These are phyloP conservation scores for Lathronympha strigana DNA, from an alignment of 2,888 invertebrate species.

Conservation along the genomic window DNA sequence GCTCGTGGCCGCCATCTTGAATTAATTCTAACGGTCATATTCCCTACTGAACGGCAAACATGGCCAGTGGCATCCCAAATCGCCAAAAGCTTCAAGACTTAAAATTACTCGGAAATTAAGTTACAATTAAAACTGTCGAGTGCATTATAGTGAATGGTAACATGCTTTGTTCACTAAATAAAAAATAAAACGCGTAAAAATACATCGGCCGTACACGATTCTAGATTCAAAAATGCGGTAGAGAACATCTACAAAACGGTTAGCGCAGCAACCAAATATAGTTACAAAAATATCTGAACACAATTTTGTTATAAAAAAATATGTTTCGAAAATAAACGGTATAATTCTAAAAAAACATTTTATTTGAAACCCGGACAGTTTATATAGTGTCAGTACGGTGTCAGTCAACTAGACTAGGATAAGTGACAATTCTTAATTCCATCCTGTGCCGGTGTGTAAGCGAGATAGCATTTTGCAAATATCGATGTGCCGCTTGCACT, in stretches of 20 bases:
- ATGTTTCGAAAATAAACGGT: no score
- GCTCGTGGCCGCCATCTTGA: slow-evolving; percentile 42
- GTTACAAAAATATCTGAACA: not conserved
- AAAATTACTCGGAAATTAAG: slow-evolving; percentile 64
- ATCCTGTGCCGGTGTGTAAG: no score
- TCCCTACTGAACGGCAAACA: slow-evolving; percentile 9
- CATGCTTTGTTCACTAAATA: slow-evolving; percentile 80
- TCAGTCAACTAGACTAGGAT: no score
- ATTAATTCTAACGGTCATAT: not conserved
- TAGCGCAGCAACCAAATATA: slow-evolving; percentile 11
- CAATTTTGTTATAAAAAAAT: not conserved
- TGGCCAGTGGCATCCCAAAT: slow-evolving; percentile 5
- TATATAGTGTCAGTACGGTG: no score
- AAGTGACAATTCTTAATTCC: no score
- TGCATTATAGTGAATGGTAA: slow-evolving; percentile 81
- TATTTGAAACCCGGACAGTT: no score
- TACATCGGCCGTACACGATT: slow-evolving; percentile 32
- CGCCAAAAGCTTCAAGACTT: slow-evolving; percentile 48
- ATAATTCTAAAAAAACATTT: no score
- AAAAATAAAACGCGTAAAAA: slow-evolving; percentile 52
- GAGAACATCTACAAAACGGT: slow-evolving; percentile 16
- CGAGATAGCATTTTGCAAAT: no score
- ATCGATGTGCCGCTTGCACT: no score
- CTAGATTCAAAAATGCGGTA: slow-evolving; percentile 29
- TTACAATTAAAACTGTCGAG: slow-evolving; percentile 71